phyloP scores from a whole-genome alignment of 2,797 vertebrate genomes.

The Anolis apletophallus region DNA sequence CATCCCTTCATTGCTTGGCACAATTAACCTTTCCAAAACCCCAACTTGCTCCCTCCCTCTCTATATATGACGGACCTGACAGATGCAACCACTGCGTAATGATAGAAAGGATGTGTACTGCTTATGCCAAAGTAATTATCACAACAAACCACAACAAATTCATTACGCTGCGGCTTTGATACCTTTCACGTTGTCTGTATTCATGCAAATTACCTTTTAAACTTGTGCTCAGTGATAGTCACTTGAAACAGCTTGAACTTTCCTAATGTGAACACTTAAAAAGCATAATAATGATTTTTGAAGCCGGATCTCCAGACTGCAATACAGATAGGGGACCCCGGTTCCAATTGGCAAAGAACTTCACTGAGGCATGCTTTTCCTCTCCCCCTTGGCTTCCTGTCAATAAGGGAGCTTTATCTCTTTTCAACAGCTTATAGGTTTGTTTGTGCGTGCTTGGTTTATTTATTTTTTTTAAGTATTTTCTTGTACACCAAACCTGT shows the following conservation, averaged over 20 bases:
- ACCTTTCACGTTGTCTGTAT: slow-evolving; percentile 29
- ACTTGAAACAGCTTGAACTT: slow-evolving; percentile 55
- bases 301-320: slow-evolving; percentile 12
- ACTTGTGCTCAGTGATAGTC: slow-evolving; percentile 55
- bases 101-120: not conserved
- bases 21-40: slow-evolving; percentile 49
- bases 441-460: too few species aligned
- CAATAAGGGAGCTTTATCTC: slow-evolving; percentile 5
- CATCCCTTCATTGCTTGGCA: slow-evolving; percentile 52
- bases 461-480: not conserved
- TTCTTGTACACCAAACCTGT: not conserved
- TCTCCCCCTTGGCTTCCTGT: not conserved
- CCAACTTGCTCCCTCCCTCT: not conserved
- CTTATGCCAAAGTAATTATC: slow-evolving; percentile 40
- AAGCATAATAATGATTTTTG: slow-evolving; percentile 39
- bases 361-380: not conserved
- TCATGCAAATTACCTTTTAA: slow-evolving; percentile 65
- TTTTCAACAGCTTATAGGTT: not conserved
- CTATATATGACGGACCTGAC: not conserved
- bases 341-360: not conserved
- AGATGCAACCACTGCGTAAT: slow-evolving; percentile 46
- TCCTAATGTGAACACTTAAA: slow-evolving; percentile 40
- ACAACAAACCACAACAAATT: slow-evolving; percentile 44
- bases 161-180: slow-evolving; percentile 41
- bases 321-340: slow-evolving; percentile 14